These are phyloP conservation scores for Eleginops maclovinus DNA, from an alignment of 2,113 vertebrate genomes.

Conservation along the genomic window DNA sequence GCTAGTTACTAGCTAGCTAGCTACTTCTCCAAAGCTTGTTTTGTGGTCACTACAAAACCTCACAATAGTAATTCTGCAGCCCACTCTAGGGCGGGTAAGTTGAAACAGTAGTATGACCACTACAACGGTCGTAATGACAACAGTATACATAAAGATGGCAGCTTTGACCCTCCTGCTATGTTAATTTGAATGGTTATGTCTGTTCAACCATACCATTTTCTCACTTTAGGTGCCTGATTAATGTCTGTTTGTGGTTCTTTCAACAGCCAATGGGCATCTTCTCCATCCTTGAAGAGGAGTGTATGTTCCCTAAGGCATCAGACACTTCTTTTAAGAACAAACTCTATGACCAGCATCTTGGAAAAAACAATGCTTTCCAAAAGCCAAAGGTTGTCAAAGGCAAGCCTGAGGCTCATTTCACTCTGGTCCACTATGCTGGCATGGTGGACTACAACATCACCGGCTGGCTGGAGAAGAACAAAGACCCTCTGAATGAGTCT, in stretches of 20 bases:
- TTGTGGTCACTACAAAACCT: too few species aligned
- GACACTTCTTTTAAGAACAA: conserved; percentile 90
- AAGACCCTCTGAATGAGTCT: conserved; percentile 79
- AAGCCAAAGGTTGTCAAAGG: conserved; percentile 91
- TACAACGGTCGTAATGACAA: too few species aligned
- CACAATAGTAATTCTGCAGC: too few species aligned
- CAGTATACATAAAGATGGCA: too few species aligned
- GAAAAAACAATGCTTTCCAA: conserved; percentile 88
- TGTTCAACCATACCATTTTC: background rate
- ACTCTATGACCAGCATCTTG: conserved; percentile 91
- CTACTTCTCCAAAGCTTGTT: too few species aligned
- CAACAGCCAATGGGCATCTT: conserved; percentile 85
- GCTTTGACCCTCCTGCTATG: too few species aligned
- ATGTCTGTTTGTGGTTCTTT: background rate
- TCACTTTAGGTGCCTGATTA: background rate
- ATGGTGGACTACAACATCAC: conserved; percentile 78
- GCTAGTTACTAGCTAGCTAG: too few species aligned
- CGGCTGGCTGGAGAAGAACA: conserved; percentile 82
- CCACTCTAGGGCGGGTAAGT: too few species aligned
- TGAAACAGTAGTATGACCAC: too few species aligned
- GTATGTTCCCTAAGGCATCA: conserved; percentile 80
- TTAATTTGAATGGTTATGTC: too few species aligned
- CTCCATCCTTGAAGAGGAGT: conserved; percentile 85
- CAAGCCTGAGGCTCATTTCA: conserved; percentile 88
- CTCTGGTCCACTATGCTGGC: conserved; percentile 88